Conservation (phyloP, 2,888 invertebrate species). For the Cinara cedri region DNA sequence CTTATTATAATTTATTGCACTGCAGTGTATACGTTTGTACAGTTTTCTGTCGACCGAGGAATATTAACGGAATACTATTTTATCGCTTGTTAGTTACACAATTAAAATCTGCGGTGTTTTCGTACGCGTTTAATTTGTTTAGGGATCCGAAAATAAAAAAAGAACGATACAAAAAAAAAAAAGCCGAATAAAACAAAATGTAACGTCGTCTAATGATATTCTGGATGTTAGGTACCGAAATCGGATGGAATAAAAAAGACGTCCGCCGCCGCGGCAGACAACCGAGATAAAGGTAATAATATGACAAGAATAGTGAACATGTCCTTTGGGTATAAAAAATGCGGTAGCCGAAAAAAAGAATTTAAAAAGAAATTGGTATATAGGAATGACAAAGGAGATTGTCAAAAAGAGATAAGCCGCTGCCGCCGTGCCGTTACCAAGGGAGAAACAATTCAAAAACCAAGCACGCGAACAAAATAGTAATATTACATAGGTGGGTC, state of each 20-base stretch:
- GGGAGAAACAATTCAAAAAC: slow-evolving; percentile 45
- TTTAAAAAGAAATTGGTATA: slow-evolving; percentile 14
- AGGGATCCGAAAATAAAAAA: too few relatives aligned
- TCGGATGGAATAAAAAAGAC: background rate
- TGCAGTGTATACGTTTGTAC: too few relatives aligned
- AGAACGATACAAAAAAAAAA: too few relatives aligned
- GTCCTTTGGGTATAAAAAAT: slow-evolving; percentile 22
- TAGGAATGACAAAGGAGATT: slow-evolving; percentile 34
- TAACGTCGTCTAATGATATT: slow-evolving; percentile 4
- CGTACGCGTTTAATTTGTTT: too few relatives aligned
- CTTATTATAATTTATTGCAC: too few relatives aligned
- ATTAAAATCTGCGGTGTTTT: background rate
- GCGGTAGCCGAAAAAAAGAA: background rate
- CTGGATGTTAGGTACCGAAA: background rate
- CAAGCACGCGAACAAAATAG: background rate
- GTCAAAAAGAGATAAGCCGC: slow-evolving; percentile 36
- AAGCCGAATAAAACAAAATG: background rate
- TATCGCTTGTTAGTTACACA: background rate
- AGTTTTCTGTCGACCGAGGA: background rate
- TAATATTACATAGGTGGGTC: background rate
- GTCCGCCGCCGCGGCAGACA: background rate
- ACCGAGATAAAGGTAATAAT: slow-evolving; percentile 37
- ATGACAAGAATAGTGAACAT: slow-evolving; percentile 40
- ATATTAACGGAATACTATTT: too few relatives aligned
- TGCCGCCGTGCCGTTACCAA: slow-evolving; percentile 2